A percentile compares a stretch with the other conserved stretches of the same genome.
phyloP scores from a whole-genome alignment of 2,888 invertebrate genomes.

The Mycogona germanica region DNA sequence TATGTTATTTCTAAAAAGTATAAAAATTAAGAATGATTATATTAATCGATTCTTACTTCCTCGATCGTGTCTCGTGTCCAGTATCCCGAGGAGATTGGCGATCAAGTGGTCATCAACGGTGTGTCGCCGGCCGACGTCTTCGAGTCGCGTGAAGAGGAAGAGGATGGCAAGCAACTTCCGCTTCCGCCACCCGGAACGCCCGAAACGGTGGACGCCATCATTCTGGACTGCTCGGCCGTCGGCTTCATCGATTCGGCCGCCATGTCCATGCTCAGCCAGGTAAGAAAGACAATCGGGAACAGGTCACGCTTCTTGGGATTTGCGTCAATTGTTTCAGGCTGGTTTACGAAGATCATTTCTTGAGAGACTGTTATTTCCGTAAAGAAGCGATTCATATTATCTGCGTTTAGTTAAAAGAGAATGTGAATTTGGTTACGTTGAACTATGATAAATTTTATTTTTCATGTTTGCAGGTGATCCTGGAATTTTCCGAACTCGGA shows the following conservation, averaged over 20 bases:
- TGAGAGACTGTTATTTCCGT: too few relatives aligned
- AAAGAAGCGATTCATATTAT: too few relatives aligned
- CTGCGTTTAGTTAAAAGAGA: too few relatives aligned
- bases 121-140: background rate
- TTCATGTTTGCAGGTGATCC: too few relatives aligned
- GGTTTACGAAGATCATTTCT: too few relatives aligned
- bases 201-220: conserved; percentile 3
- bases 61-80: background rate
- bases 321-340: background rate
- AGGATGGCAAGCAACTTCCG: background rate
- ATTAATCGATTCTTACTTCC: background rate
- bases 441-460: too few relatives aligned
- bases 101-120: background rate
- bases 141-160: background rate
- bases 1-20: background rate
- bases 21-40: background rate
- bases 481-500: too few relatives aligned
- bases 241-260: conserved; percentile 11
- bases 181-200: background rate
- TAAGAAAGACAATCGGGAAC: background rate
- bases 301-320: background rate
- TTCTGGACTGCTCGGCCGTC: conserved; percentile 12
- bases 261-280: conserved; percentile 9
- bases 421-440: too few relatives aligned
- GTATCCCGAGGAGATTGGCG: background rate